A percentile compares a stretch with the other conserved stretches of the same genome.
phyloP scores from a whole-genome alignment of 2,113 vertebrate species.

The Miniopterus natalensis region DNA sequence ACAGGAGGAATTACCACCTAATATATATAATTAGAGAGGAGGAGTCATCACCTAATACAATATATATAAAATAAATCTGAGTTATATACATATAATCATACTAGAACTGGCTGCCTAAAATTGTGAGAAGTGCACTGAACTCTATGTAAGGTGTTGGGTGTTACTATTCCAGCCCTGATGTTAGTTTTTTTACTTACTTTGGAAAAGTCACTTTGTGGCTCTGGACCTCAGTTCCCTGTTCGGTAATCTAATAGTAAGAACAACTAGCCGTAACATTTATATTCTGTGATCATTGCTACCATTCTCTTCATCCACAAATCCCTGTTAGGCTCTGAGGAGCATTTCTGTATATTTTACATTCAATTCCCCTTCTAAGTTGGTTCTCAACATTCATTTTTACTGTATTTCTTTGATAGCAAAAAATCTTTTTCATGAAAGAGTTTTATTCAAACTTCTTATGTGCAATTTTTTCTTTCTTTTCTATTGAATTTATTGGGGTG shows the following conservation, averaged over 20 bases:
- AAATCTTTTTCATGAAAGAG: not conserved
- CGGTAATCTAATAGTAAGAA: not conserved
- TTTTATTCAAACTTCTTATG: not conserved
- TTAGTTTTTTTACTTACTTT: not conserved
- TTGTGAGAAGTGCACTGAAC: not conserved
- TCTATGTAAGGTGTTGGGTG: not conserved
- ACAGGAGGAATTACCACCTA: not conserved
- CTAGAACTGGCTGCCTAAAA: not conserved
- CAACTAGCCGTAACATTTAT: not conserved
- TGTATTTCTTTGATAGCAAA: not conserved
- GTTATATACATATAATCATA: not conserved
- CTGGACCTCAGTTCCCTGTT: not conserved
- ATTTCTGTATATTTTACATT: not conserved
- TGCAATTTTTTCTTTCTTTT: not conserved
- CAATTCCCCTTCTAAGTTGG: not conserved
- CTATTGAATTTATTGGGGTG: not conserved
- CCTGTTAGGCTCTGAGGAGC: too few species aligned
- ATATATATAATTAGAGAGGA: not conserved
- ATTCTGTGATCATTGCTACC: not conserved
- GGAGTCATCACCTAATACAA: not conserved
- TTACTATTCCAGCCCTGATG: not conserved
- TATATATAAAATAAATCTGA: not conserved
- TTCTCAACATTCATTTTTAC: not conserved
- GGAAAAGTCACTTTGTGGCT: not conserved
- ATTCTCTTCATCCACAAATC: conserved; percentile 4